phyloP scores from a whole-genome alignment of 2,888 invertebrate genomes.

The Biston betularia region DNA sequence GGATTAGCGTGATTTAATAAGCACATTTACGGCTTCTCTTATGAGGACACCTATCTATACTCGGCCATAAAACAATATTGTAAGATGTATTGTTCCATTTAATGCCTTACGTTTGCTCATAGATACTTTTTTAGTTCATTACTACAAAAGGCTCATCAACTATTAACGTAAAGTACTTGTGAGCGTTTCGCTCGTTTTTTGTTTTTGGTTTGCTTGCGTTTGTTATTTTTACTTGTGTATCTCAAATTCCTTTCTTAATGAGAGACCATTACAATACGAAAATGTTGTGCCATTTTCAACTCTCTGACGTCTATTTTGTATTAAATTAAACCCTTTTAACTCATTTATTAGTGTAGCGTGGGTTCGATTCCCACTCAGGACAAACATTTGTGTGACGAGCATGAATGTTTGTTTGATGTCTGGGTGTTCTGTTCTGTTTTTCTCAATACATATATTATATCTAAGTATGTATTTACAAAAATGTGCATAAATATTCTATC shows the following conservation, averaged over 20 bases:
- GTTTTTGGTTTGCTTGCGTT: conserved; percentile 32
- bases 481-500: too few species aligned
- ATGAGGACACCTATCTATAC: conserved; percentile 45
- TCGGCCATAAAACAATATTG: conserved; percentile 57
- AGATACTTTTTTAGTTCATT: conserved; percentile 46
- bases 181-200: conserved; percentile 39
- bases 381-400: too few species aligned
- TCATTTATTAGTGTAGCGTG: too few species aligned
- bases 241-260: neutral
- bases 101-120: conserved; percentile 52
- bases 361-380: too few species aligned
- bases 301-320: too few species aligned
- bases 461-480: too few species aligned
- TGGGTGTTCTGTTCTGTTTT: too few species aligned
- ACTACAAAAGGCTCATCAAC: conserved; percentile 48
- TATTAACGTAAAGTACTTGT: conserved; percentile 45
- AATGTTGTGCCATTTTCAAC: too few species aligned
- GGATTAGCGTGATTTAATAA: conserved; percentile 46
- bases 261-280: too few species aligned
- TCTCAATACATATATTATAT: too few species aligned
- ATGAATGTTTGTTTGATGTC: too few species aligned
- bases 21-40: conserved; percentile 49
- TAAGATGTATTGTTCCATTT: conserved; percentile 59
- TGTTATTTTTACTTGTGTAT: conserved; percentile 1
- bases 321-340: too few species aligned